Percentiles rank a stretch among this genome's conserved stretches.
Conservation (phyloP, 1,140 invertebrate genomes). For the Epicauta chinensis region DNA sequence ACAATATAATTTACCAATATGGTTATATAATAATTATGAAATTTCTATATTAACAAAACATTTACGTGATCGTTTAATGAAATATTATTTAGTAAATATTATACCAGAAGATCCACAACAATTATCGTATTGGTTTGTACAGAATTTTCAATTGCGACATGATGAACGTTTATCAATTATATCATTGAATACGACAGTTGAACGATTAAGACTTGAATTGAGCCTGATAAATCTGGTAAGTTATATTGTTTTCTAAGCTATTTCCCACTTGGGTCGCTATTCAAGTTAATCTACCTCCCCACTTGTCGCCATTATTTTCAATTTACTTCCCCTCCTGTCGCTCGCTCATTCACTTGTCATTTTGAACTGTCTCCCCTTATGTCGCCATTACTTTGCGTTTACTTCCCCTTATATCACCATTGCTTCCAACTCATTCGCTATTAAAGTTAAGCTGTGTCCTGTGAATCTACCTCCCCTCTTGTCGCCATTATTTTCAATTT, state of each 20-base stretch:
- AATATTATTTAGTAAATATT: conserved; percentile 34
- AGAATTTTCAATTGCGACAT: conserved; percentile 39
- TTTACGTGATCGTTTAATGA: conserved; percentile 29
- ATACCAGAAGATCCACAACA: conserved; percentile 36
- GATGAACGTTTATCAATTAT: conserved; percentile 36
- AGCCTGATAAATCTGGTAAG: conserved; percentile 27
- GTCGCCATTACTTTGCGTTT: background rate
- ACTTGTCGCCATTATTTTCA: no score
- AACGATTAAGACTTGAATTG: conserved; percentile 34
- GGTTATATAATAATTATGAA: conserved; percentile 40
- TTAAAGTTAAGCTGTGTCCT: background rate
- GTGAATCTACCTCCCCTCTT: background rate
- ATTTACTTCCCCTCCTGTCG: no score
- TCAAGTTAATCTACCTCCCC: no score
- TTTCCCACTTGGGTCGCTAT: no score
- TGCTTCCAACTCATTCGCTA: no score
- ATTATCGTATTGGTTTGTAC: conserved; percentile 42
- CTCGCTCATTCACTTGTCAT: background rate
- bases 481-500: background rate
- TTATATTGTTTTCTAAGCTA: no score
- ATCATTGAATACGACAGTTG: conserved; percentile 31
- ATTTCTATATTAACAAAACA: conserved; percentile 21
- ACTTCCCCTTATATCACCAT: no score
- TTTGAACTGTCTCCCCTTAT: background rate
- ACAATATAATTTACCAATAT: conserved; percentile 31